These are phyloP conservation scores for Drosophila pegasa DNA, from an alignment of 2,888 invertebrate species.

Conservation along the genomic window DNA sequence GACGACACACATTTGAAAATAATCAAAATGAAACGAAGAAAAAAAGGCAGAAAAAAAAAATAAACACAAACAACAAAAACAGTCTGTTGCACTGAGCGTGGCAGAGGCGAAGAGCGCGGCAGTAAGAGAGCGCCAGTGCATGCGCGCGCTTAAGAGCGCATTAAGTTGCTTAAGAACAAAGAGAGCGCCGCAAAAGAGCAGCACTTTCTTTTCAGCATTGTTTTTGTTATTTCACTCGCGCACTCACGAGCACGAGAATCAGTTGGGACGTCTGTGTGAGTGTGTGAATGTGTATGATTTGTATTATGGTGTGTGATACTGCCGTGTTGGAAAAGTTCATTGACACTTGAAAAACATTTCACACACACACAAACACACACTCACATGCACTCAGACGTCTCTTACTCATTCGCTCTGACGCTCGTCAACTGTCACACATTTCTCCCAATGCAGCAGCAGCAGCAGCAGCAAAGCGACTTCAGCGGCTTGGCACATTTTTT, in stretches of 20 bases:
- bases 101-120: constrained; percentile 21
- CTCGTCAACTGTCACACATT: constrained; percentile 84
- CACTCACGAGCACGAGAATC: constrained; percentile 48
- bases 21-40: constrained; percentile 15
- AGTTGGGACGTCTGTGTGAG: constrained; percentile 40
- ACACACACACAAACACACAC: constrained; percentile 53
- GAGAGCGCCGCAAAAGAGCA: constrained; percentile 41
- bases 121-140: constrained; percentile 16
- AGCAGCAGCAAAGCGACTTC: constrained; percentile 39
- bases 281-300: constrained; percentile 56
- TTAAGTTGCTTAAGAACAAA: constrained; percentile 31
- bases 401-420: constrained; percentile 68
- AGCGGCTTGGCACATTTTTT: constrained; percentile 78
- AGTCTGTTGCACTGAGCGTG: constrained; percentile 56
- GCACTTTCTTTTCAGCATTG: constrained; percentile 72
- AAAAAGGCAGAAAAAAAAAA: constrained; percentile 16
- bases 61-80: constrained; percentile 10
- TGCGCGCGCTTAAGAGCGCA: constrained; percentile 25
- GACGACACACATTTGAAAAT: constrained; percentile 76
- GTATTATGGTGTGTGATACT: constrained; percentile 69
- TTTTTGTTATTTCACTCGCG: constrained; percentile 66
- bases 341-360: constrained; percentile 84
- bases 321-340: constrained; percentile 84
- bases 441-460: constrained; percentile 62
- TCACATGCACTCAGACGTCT: constrained; percentile 43